Evolutionary conservation across 2,888 invertebrate species (phyloP), one percentile per base, ranked within the genome.

Genomic region (Drosophila glabriapex): DNA sequence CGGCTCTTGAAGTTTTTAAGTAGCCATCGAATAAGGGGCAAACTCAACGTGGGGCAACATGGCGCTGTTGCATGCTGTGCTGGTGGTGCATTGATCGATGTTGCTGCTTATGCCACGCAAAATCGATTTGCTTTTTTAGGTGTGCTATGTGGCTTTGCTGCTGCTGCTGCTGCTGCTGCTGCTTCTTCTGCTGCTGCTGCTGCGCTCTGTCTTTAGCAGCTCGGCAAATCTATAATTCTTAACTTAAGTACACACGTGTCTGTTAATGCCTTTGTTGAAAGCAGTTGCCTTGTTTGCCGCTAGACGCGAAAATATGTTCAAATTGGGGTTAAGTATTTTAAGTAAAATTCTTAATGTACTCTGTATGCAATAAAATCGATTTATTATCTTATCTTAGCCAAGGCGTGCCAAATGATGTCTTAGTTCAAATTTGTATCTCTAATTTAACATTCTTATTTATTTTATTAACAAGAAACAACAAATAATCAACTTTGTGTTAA

Each of bases 1-100:
- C 85, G 90, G 79, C 85, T 87, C 58, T 89, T 87, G 53, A 84
- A 89, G 79, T 84, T 85, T 82, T 82, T 82, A 83, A 82, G 84
- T 86, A 83, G 82, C 81, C 68, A 31, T 25, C 46, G 46, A 46
- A 16, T 25, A 46, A 46, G 46, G 46, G 46, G 22, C 46, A 46
- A 46, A 9, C 46, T 22, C 46, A 46, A 16, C 46, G 7, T 41
- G 56, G 41, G 1, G 46, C 46, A 46, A 25, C 22, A 46, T 41
- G 50, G 68, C 9, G 9, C 35, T 14, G 28, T 25, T n/a, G 56
- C 68, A n/a, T n/a, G 25, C 37, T 6, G 28, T 22, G 22, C 19
- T 35, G 22, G 5, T 33, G 22, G 2, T 41, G 29, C 69, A 69
- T 70, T 69, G 71, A 69, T 69, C 69, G 53, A 69, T 71, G 52